These are phyloP conservation scores for Eupithecia subfuscata DNA, from an alignment of 2,888 invertebrate species.

Conservation along the genomic window DNA sequence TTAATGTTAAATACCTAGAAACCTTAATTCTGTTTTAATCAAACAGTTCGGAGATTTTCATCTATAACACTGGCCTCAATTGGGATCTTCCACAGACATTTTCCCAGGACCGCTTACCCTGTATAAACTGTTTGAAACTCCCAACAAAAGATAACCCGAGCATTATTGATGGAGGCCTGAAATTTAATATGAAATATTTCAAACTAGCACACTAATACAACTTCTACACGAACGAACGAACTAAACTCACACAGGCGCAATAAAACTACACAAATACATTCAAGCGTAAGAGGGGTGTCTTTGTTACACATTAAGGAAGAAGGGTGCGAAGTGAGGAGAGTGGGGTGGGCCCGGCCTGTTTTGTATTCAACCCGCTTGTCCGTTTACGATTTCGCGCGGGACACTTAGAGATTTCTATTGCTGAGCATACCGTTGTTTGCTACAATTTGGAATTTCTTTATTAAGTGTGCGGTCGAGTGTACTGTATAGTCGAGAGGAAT, in stretches of 20 bases:
- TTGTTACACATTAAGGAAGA: conserved; percentile 83
- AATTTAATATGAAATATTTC: conserved; percentile 83
- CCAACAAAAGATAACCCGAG: conserved; percentile 72
- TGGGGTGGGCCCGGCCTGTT: conserved; percentile 63
- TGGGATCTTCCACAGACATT: conserved; percentile 28
- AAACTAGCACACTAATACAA: conserved; percentile 56
- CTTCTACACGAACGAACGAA: conserved; percentile 51
- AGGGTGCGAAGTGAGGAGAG: conserved; percentile 73
- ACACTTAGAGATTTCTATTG: conserved; percentile 79
- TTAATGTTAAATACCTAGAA: neutral
- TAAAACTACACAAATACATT: conserved; percentile 72
- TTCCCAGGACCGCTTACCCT: conserved; percentile 25
- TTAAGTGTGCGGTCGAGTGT: conserved; percentile 58
- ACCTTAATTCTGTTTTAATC: neutral
- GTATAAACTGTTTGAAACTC: conserved; percentile 48
- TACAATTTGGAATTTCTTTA: conserved; percentile 78
- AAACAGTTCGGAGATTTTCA: conserved; percentile 7
- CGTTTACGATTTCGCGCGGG: conserved; percentile 82
- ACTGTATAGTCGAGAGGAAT: conserved; percentile 41
- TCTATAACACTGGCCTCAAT: conserved; percentile 21
- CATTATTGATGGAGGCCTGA: conserved; percentile 79
- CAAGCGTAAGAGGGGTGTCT: conserved; percentile 81
- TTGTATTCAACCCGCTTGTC: conserved; percentile 79
- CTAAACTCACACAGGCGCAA: conserved; percentile 68
- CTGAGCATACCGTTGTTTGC: conserved; percentile 61